Percentiles rank a stretch among this genome's conserved stretches.
phyloP scores from a whole-genome alignment of 2,113 vertebrate genomes.

The Penelope pileata region DNA sequence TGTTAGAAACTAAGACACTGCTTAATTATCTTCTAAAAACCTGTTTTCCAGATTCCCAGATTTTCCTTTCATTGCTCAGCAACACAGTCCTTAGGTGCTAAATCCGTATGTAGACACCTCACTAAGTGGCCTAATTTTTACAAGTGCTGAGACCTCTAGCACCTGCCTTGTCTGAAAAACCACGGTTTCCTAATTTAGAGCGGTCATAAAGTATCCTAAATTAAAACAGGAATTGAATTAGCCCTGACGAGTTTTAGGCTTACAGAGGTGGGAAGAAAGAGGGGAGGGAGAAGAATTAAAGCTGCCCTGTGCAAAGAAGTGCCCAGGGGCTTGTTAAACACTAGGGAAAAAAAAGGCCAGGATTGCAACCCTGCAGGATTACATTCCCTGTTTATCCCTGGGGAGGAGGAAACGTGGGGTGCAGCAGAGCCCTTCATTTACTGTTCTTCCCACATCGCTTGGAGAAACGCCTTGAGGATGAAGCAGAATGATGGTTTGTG shows the following conservation, averaged over 20 bases:
- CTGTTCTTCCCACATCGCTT: background rate
- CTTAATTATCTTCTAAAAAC: conserved; percentile 25
- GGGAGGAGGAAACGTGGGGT: rapidly evolving
- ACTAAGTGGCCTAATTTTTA: conserved; percentile 44
- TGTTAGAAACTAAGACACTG: too few species aligned
- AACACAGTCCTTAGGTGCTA: conserved; percentile 25
- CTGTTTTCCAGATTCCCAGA: background rate
- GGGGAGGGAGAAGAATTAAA: background rate
- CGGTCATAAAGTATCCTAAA: conserved; percentile 32
- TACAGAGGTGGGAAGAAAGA: conserved; percentile 11
- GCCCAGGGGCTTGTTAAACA: background rate
- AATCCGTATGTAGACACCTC: conserved; percentile 46
- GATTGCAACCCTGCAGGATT: background rate
- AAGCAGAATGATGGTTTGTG: background rate
- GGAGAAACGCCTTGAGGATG: background rate
- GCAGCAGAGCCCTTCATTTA: rapidly evolving
- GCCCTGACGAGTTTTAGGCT: background rate
- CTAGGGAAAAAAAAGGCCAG: background rate
- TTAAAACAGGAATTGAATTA: conserved; percentile 47
- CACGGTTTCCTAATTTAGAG: conserved; percentile 43
- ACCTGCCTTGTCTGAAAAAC: conserved; percentile 37
- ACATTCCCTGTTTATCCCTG: background rate
- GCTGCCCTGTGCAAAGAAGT: background rate
- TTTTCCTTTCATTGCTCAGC: background rate
- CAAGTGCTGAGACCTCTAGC: conserved; percentile 41